Conservation (phyloP, 2,113 vertebrate genomes). For the Toxotes chatareus region DNA sequence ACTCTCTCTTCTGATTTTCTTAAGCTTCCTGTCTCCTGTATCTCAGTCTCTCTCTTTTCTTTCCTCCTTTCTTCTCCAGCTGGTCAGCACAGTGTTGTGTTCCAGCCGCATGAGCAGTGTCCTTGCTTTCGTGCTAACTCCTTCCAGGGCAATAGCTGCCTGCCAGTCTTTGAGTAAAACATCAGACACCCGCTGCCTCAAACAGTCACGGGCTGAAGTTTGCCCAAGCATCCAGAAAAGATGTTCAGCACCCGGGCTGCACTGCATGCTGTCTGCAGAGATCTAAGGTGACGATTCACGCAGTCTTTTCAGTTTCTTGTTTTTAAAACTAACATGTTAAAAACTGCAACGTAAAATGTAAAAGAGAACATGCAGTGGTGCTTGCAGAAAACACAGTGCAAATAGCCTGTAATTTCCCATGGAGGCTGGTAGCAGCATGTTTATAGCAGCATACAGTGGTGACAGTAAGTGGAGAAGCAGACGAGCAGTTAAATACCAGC, state of each 20-base stretch:
- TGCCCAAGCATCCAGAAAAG: conserved; percentile 48
- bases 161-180: conserved; percentile 33
- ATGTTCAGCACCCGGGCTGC: conserved; percentile 16
- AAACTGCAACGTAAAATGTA: not conserved
- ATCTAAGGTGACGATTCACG: conserved; percentile 2
- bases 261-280: not conserved
- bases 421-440: conserved; percentile 19
- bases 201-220: conserved; percentile 45
- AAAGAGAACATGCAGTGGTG: not conserved
- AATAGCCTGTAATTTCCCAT: conserved; percentile 34
- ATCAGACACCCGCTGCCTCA: conserved; percentile 15
- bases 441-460: not conserved
- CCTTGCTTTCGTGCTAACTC: conserved; percentile 22
- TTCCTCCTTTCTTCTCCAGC: conserved; percentile 6
- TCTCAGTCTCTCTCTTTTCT: not conserved
- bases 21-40: not conserved
- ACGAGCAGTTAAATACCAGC: conserved; percentile 17
- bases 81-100: not conserved
- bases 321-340: not conserved
- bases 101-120: conserved; percentile 28
- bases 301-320: not conserved
- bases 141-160: conserved; percentile 25
- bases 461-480: conserved; percentile 1
- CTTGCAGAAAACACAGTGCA: not conserved
- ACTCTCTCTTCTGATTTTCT: conserved; percentile 3